Evolutionary conservation across 2,888 invertebrate species (phyloP).

Genomic region (Leucophora obtusa): DNA sequence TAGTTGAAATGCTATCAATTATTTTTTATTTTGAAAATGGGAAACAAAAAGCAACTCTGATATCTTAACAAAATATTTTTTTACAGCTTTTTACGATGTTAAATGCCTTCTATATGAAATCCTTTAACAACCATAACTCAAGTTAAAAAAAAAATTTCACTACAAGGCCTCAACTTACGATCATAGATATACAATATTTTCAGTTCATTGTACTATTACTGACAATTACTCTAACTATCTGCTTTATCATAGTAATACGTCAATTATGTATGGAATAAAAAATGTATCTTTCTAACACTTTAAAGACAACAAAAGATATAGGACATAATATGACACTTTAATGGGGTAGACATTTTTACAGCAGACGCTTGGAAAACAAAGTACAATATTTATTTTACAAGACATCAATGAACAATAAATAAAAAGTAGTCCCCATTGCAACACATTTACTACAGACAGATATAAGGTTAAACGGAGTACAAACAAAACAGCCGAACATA

Average conservation of each 20-base stretch:
- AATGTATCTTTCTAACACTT: slow-evolving; percentile 13
- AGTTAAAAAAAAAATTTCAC: neutral
- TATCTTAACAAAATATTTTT: no score
- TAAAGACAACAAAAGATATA: neutral
- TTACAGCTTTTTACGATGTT: no score
- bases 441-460: neutral
- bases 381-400: neutral
- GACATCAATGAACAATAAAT: slow-evolving; percentile 20
- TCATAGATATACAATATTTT: neutral
- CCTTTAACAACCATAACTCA: neutral
- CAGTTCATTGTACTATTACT: slow-evolving; percentile 38
- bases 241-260: neutral
- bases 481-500: neutral
- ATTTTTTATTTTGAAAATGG: no score
- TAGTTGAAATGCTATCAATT: no score
- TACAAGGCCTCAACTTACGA: neutral
- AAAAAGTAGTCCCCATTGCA: slow-evolving; percentile 4
- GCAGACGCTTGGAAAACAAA: slow-evolving; percentile 7
- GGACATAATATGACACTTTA: neutral
- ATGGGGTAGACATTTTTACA: slow-evolving; percentile 21
- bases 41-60: no score
- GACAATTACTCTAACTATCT: neutral
- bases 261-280: slow-evolving; percentile 36
- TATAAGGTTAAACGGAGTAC: neutral
- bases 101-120: no score